phyloP scores from a whole-genome alignment of 30 jellyfish, hydroid and myxozoan genomes.

The Turritopsis dohrnii region DNA sequence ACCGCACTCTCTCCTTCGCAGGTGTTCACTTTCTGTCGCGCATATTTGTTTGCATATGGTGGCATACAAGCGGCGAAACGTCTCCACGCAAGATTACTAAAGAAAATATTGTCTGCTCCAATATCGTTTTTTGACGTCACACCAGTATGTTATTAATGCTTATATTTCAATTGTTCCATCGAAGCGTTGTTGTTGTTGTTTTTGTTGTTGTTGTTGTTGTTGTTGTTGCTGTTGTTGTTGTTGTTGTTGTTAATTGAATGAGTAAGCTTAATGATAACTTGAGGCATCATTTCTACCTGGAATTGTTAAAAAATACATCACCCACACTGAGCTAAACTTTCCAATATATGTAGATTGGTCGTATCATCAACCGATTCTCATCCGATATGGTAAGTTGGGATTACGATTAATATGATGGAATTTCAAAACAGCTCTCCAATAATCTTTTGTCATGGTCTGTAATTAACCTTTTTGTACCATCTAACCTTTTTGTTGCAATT shows the following conservation, averaged over 20 bases:
- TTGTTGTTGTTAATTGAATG: too few species aligned
- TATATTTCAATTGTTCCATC: neutral
- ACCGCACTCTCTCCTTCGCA: slow-evolving; percentile 2
- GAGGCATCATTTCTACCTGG: too few species aligned
- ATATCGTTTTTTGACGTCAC: slow-evolving; percentile 81
- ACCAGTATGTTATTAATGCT: slow-evolving; percentile 52
- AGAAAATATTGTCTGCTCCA: slow-evolving; percentile 48
- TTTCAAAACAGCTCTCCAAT: too few species aligned
- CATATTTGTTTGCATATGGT: slow-evolving; percentile 94
- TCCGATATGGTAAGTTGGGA: slow-evolving; percentile 78
- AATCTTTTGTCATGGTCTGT: too few species aligned
- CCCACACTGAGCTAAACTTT: too few species aligned
- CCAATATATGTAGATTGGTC: slow-evolving; percentile 64
- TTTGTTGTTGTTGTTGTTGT: too few species aligned
- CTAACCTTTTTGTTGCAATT: neutral
- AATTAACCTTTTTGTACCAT: neutral
- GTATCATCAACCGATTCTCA: slow-evolving; percentile 79
- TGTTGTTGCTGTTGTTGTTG: too few species aligned
- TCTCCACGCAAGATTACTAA: slow-evolving; percentile 59
- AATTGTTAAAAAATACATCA: too few species aligned
- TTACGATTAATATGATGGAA: too few species aligned
- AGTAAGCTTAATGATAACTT: too few species aligned
- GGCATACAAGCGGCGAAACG: slow-evolving; percentile 88
- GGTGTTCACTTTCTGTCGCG: slow-evolving; percentile 88
- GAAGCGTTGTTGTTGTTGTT: too few species aligned